Evolutionary conservation across 2,113 vertebrate genomes (phyloP).

Genomic region (Monopterus albus): DNA sequence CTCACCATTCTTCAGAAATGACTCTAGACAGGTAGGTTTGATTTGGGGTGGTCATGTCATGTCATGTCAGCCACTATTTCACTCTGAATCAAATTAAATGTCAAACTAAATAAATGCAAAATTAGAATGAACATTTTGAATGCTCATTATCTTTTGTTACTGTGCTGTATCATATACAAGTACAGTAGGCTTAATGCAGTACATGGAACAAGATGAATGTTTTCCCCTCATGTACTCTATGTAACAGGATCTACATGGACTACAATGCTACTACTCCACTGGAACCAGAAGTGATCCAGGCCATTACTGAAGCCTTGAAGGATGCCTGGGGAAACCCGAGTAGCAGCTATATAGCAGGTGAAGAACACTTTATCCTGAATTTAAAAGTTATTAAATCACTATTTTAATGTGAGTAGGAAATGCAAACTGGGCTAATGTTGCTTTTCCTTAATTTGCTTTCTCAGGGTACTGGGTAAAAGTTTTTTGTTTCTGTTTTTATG

Average conservation of each 20-base stretch:
- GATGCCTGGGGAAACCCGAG: conserved; percentile 98
- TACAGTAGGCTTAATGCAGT: background rate
- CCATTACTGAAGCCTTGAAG: conserved; percentile 83
- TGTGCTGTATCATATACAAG: background rate
- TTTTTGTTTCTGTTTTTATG: background rate
- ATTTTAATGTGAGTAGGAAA: background rate
- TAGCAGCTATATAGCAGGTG: conserved; percentile 89
- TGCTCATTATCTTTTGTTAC: background rate
- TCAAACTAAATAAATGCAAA: background rate
- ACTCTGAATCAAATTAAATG: background rate
- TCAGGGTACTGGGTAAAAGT: background rate
- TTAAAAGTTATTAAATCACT: background rate
- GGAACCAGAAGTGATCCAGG: conserved; percentile 85
- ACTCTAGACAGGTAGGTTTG: conserved; percentile 51
- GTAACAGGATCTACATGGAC: conserved; percentile 91
- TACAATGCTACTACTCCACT: conserved; percentile 93
- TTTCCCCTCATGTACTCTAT: background rate
- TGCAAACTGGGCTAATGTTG: no score
- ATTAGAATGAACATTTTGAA: background rate
- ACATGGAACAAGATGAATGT: background rate
- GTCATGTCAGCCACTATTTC: no score
- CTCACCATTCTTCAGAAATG: conserved; percentile 40
- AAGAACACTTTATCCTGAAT: background rate
- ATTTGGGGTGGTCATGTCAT: background rate
- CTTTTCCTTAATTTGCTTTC: background rate